A percentile compares a stretch with the other conserved stretches of the same genome.
Conservation (phyloP, 37 sponge, comb jelly and placozoan genomes). For the Hormiphora californensis region DNA sequence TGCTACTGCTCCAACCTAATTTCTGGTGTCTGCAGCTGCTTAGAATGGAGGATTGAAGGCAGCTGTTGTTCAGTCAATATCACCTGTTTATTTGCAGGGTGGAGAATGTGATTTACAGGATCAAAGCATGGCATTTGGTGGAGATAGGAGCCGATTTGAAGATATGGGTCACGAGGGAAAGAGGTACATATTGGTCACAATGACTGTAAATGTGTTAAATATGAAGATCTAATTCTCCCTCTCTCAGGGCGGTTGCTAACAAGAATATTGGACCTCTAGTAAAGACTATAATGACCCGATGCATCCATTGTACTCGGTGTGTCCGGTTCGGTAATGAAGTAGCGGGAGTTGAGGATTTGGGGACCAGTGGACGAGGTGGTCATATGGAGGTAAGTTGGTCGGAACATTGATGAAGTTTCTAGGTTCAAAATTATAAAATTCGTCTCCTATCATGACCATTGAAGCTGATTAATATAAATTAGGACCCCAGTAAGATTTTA, state of each 20-base stretch:
- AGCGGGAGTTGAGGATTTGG: slow-evolving; percentile 92
- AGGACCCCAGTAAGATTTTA: too few species aligned
- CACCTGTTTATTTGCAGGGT: too few species aligned
- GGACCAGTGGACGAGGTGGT: slow-evolving; percentile 91
- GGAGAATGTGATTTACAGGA: slow-evolving; percentile 97
- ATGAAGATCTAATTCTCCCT: neutral
- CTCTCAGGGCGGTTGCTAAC: slow-evolving; percentile 83
- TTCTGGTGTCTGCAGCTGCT: too few species aligned
- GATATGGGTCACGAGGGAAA: slow-evolving; percentile 83
- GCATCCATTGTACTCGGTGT: slow-evolving; percentile 95
- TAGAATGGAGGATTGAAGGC: too few species aligned
- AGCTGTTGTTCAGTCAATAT: too few species aligned
- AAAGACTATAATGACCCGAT: slow-evolving; percentile 98
- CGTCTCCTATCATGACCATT: too few species aligned
- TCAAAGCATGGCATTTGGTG: slow-evolving; percentile 97
- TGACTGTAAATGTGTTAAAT: neutral
- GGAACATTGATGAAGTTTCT: too few species aligned
- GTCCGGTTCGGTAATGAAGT: slow-evolving; percentile 89
- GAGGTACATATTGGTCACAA: slow-evolving; percentile 55
- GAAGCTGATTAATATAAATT: too few species aligned
- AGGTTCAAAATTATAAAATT: too few species aligned
- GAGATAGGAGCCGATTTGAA: slow-evolving; percentile 87
- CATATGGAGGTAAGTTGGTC: slow-evolving; percentile 76
- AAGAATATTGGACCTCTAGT: slow-evolving; percentile 96
- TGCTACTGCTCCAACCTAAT: too few species aligned